phyloP scores from a whole-genome alignment of 2,113 vertebrate species.

The Microcebus jonahi region DNA sequence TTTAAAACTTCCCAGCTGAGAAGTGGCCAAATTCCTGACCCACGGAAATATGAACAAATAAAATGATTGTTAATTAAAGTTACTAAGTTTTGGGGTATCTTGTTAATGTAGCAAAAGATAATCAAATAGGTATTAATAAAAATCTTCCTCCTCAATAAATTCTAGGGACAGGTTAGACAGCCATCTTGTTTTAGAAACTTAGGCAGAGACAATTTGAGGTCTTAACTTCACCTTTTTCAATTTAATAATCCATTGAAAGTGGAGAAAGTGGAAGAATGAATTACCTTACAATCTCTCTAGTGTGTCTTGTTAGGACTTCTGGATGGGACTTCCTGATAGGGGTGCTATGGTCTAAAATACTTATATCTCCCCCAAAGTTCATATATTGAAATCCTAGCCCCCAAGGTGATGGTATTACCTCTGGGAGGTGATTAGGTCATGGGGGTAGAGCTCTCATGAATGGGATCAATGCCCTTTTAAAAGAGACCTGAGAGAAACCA shows the following conservation, averaged over 20 bases:
- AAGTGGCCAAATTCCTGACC: background rate
- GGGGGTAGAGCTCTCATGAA: background rate
- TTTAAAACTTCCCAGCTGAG: background rate
- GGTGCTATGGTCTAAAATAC: background rate
- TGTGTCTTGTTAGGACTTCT: background rate
- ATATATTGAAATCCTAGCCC: background rate
- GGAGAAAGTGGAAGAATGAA: background rate
- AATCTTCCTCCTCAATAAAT: background rate
- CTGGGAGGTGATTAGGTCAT: background rate
- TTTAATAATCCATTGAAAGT: background rate
- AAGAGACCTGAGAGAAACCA: background rate
- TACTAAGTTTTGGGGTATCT: background rate
- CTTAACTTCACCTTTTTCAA: background rate
- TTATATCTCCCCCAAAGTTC: background rate
- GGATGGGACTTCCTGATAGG: background rate
- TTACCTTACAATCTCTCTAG: background rate
- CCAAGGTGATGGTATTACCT: background rate
- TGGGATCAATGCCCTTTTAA: background rate
- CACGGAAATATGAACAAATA: slow-evolving; percentile 18
- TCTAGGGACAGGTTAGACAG: background rate
- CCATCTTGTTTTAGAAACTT: background rate
- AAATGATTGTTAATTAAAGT: slow-evolving; percentile 15
- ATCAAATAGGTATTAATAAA: background rate
- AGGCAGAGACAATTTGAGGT: background rate
- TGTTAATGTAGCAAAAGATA: slow-evolving; percentile 37